Conservation (phyloP, 2,888 invertebrate genomes). For the Sphinx pinastri region DNA sequence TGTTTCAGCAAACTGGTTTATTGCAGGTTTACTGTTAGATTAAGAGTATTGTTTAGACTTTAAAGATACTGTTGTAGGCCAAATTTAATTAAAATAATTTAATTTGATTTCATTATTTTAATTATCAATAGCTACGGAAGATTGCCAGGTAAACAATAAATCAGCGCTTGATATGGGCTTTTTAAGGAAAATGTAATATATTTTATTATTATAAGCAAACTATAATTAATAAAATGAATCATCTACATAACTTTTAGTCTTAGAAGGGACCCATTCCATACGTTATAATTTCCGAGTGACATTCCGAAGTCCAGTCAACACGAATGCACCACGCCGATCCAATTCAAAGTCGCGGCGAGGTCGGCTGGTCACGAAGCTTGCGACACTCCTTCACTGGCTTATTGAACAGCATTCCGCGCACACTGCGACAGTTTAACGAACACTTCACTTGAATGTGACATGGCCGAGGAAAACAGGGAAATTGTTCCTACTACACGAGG, state of each 20-base stretch:
- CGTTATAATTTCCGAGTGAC: conserved; percentile 10
- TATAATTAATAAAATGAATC: no score
- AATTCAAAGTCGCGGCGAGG: conserved; percentile 51
- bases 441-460: conserved; percentile 11
- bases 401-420: conserved; percentile 30
- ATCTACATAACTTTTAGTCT: not conserved
- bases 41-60: no score
- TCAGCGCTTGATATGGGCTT: no score
- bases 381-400: conserved; percentile 31
- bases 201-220: no score
- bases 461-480: conserved; percentile 12
- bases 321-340: conserved; percentile 13
- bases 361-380: conserved; percentile 50
- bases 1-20: no score
- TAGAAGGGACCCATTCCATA: conserved; percentile 5
- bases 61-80: no score
- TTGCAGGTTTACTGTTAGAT: no score
- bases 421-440: conserved; percentile 21
- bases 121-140: no score
- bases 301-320: conserved; percentile 25
- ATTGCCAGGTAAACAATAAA: no score
- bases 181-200: no score
- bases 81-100: no score
- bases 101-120: no score
- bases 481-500: not conserved